A percentile compares a stretch with the other conserved stretches of the same genome.
These are phyloP conservation scores for Boloria selene DNA, from an alignment of 2,888 invertebrate genomes.

Conservation along the genomic window DNA sequence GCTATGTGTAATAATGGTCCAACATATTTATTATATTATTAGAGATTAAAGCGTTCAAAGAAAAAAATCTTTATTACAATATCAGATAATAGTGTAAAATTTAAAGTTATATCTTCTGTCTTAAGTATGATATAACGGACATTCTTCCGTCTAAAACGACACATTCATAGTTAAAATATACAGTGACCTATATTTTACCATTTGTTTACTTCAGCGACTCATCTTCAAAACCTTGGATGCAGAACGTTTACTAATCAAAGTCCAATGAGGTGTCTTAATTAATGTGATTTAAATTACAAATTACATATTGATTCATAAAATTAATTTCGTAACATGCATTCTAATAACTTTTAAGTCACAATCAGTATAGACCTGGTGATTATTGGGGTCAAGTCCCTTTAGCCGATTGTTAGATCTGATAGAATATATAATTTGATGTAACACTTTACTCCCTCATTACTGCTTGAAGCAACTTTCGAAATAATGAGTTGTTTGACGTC, in stretches of 20 bases:
- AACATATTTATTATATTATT: too few relatives aligned
- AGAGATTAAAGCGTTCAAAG: neutral
- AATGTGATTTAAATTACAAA: slow-evolving; percentile 16
- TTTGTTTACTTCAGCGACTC: slow-evolving; percentile 44
- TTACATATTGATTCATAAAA: slow-evolving; percentile 12
- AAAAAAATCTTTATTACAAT: too few relatives aligned
- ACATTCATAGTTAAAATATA: slow-evolving; percentile 37
- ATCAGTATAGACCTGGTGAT: neutral
- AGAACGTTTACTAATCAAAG: neutral
- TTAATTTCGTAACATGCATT: slow-evolving; percentile 6
- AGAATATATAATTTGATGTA: neutral
- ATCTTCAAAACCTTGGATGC: slow-evolving; percentile 39
- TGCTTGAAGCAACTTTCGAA: too few relatives aligned
- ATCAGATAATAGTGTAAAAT: too few relatives aligned
- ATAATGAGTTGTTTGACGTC: too few relatives aligned
- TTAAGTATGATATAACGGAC: neutral
- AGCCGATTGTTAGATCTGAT: too few relatives aligned
- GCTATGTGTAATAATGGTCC: too few relatives aligned
- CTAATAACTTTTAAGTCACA: slow-evolving; percentile 1
- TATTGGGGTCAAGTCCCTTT: slow-evolving; percentile 1
- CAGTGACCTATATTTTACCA: slow-evolving; percentile 59
- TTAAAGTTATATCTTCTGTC: neutral
- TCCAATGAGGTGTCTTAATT: slow-evolving; percentile 3
- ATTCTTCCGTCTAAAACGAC: neutral
- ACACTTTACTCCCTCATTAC: too few relatives aligned